Evolutionary conservation across 2,888 invertebrate species (phyloP).

Genomic region (Melolontha melolontha): DNA sequence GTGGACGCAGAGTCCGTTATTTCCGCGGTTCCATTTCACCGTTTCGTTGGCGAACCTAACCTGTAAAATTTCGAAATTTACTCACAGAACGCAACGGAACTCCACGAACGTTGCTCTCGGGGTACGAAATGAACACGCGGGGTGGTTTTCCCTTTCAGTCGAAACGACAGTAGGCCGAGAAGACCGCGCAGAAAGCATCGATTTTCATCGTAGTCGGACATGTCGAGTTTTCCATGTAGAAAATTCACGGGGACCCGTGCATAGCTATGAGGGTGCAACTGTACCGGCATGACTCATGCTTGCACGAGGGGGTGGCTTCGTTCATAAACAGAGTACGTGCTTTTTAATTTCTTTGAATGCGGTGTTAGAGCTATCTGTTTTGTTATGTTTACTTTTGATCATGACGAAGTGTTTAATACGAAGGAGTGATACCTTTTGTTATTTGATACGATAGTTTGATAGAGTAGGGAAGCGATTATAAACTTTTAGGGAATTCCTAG

Average conservation of each 20-base stretch:
- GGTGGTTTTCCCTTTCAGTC: slow-evolving; percentile 44
- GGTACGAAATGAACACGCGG: slow-evolving; percentile 31
- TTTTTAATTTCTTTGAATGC: slow-evolving; percentile 32
- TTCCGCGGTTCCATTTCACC: slow-evolving; percentile 23
- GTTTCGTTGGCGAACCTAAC: slow-evolving; percentile 1
- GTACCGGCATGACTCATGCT: slow-evolving; percentile 31
- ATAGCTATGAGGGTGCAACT: slow-evolving; percentile 1
- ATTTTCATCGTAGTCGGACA: slow-evolving; percentile 41
- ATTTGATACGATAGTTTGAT: too few species aligned
- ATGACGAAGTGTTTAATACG: neutral
- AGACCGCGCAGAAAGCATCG: slow-evolving; percentile 47
- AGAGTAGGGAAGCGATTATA: too few species aligned
- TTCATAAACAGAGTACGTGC: slow-evolving; percentile 7
- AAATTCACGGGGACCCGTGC: neutral
- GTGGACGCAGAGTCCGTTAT: slow-evolving; percentile 3
- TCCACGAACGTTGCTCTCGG: slow-evolving; percentile 25
- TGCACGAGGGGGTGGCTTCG: slow-evolving; percentile 29
- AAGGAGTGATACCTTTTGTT: too few species aligned
- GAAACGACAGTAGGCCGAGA: slow-evolving; percentile 40
- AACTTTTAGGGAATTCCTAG: too few species aligned
- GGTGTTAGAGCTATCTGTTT: neutral
- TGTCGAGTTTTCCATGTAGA: neutral
- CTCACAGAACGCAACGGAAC: slow-evolving; percentile 22
- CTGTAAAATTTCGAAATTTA: slow-evolving; percentile 13
- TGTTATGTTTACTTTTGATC: slow-evolving; percentile 18